These are phyloP conservation scores for Caenorhabditis sp. DNA, from an alignment of 2,888 invertebrate species.

Conservation along the genomic window DNA sequence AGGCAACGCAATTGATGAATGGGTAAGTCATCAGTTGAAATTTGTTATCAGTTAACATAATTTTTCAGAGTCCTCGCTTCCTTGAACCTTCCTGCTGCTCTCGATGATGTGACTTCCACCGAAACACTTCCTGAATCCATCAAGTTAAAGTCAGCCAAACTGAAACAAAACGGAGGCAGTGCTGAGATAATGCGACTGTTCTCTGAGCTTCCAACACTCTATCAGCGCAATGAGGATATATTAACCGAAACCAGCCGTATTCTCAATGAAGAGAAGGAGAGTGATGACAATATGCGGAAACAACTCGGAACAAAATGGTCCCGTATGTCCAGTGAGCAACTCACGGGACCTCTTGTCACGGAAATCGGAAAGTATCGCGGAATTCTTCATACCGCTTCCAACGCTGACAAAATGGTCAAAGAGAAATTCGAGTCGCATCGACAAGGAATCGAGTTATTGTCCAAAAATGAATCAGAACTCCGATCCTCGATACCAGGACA, in stretches of 20 bases:
- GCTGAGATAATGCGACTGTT: conserved; percentile 87
- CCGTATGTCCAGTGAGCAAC: conserved; percentile 91
- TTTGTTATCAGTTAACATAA: conserved; percentile 4
- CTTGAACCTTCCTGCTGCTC: conserved; percentile 96
- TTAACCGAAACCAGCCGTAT: conserved; percentile 89
- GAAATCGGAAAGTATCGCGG: conserved; percentile 94
- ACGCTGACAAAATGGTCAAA: conserved; percentile 90
- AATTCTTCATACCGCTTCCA: conserved; percentile 93
- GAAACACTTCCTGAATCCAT: conserved; percentile 92
- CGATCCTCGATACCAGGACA: conserved; percentile 88
- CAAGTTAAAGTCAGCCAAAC: conserved; percentile 89
- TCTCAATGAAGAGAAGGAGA: conserved; percentile 93
- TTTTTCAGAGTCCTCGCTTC: conserved; percentile 90
- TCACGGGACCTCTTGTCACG: conserved; percentile 91
- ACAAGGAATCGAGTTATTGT: conserved; percentile 90
- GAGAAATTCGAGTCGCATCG: conserved; percentile 91
- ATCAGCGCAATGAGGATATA: conserved; percentile 95
- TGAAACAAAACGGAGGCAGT: conserved; percentile 78
- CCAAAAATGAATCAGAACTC: conserved; percentile 84
- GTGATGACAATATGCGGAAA: conserved; percentile 91
- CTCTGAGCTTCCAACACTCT: conserved; percentile 92
- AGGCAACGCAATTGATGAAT: conserved; percentile 94
- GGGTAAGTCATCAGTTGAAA: conserved; percentile 85
- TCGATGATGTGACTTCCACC: conserved; percentile 89
- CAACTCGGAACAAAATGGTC: conserved; percentile 97